Evolutionary conservation across 2,888 invertebrate genomes (phyloP), one percentile per base, ranked within the genome.

Genomic region (Xestia xanthographa): DNA sequence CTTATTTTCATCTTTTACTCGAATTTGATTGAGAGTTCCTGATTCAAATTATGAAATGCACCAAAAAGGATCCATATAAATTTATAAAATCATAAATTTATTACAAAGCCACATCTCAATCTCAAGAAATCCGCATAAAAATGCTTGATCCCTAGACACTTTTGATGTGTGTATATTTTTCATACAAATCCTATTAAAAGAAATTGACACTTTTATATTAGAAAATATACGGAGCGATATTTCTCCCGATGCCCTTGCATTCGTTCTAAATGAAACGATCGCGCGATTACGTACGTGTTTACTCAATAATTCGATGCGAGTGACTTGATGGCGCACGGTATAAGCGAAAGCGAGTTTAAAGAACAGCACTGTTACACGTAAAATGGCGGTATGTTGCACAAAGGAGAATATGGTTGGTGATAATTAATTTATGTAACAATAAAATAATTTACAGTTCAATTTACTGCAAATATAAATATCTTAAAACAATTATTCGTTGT

Each of bases 281-380:
- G 92, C 87, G 90, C 94, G 95, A 95, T 95, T 95, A 95, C 94
- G 90, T 91, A 56, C 93, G 94, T 96, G 96, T 96, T 96, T 96
- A 95, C 96, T 95, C 95, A 96, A 96, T 96, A 96, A 96, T 96
- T 96, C 95, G 96, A 95, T 95, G 93, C 93, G 94, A 93, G 91
- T 84, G 83, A 89, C 82, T 87, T 89, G 88, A 85, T 87, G 85
- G 62, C 70, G 3, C 68, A 90, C 93, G 86, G 26, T 5, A 90
- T 26, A 66, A 84, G 91, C 71, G 86, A 17, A 78, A 92, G 93
- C 92, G 84, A 62, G 72, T 70, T 34, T 6, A 11, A 9, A 20
- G n/a, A 6, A 53, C 5, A 34, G 20, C 12, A 20, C 20, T 41
- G 3, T 1, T 1, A 29, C 29, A 6, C 3, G 12, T 41, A 14